phyloP scores from a whole-genome alignment of 2,888 invertebrate genomes.

The Aphodius granarius region DNA sequence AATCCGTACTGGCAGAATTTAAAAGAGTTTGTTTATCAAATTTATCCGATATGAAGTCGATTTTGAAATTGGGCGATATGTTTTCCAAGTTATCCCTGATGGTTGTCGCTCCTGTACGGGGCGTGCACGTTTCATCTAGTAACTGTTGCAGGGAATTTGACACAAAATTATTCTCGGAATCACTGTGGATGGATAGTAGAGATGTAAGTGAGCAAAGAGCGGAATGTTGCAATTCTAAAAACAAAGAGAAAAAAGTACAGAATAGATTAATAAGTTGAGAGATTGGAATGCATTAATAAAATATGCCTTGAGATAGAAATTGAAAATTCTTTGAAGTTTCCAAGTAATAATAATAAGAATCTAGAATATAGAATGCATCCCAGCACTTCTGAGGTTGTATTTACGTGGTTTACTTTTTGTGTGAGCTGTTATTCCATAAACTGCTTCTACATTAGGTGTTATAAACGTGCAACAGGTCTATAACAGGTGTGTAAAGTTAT shows the following conservation, averaged over 20 bases:
- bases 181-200: conserved; percentile 32
- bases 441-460: too few species aligned
- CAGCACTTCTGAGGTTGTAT: too few species aligned
- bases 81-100: conserved; percentile 20
- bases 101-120: conserved; percentile 30
- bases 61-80: conserved; percentile 9
- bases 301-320: too few species aligned
- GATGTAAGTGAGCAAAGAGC: conserved; percentile 40
- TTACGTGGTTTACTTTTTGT: too few species aligned
- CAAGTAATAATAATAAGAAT: too few species aligned
- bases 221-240: conserved; percentile 40
- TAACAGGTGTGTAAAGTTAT: too few species aligned
- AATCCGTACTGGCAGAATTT: not conserved
- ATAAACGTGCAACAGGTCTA: too few species aligned
- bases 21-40: not conserved
- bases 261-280: too few species aligned
- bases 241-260: not conserved
- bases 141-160: conserved; percentile 39
- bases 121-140: conserved; percentile 43
- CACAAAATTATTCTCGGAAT: conserved; percentile 16
- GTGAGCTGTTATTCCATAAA: too few species aligned
- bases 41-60: not conserved
- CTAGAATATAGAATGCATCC: too few species aligned
- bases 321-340: too few species aligned
- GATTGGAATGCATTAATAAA: too few species aligned